These are phyloP conservation scores for Apus apus DNA, from an alignment of 2,113 vertebrate species.

Conservation along the genomic window DNA sequence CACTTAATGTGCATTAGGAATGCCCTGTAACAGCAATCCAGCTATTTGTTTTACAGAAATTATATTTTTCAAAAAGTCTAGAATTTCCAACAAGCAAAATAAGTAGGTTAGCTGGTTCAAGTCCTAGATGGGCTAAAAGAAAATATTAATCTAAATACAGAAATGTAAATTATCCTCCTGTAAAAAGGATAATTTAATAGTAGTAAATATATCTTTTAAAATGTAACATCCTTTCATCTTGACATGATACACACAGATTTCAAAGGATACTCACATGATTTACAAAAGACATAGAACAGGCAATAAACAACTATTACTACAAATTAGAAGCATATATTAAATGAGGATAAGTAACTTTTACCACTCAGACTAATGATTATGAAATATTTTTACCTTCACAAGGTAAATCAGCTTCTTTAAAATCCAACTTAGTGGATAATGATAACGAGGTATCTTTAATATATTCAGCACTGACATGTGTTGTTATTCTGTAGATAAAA, in stretches of 20 bases:
- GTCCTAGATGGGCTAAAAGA: neutral
- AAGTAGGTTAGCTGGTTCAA: neutral
- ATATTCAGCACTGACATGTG: neutral
- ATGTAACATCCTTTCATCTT: neutral
- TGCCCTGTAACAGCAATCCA: neutral
- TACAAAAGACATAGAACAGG: neutral
- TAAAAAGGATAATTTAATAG: neutral
- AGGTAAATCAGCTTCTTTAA: neutral
- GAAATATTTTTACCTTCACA: conserved; percentile 35
- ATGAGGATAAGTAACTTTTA: neutral
- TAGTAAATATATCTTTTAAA: neutral
- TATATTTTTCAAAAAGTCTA: neutral
- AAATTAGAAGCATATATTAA: neutral
- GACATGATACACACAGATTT: neutral
- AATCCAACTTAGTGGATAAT: neutral
- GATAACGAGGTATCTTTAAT: neutral
- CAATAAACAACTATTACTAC: neutral
- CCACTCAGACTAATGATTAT: neutral
- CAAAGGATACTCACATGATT: neutral
- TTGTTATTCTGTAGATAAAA: neutral
- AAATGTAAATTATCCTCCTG: neutral
- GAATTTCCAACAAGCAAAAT: neutral
- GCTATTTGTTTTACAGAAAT: neutral
- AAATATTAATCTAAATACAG: neutral
- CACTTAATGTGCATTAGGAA: neutral